A percentile compares a stretch with the other conserved stretches of the same genome.
phyloP scores from a whole-genome alignment of 2,888 invertebrate species.

The Eulithis testata region DNA sequence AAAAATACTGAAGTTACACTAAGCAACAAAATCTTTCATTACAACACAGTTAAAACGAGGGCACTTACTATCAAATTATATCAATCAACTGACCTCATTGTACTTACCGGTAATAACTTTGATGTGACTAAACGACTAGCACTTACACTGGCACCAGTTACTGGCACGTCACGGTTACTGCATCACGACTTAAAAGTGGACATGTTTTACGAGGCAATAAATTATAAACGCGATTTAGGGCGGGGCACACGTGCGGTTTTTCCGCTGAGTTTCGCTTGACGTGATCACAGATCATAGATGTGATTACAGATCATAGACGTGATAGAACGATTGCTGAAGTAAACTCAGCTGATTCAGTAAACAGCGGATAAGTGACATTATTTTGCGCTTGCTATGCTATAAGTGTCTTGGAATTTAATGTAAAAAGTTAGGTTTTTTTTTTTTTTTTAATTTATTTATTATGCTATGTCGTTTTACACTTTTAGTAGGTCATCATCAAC shows the following conservation, averaged over 20 bases:
- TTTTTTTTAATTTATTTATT: too few relatives aligned
- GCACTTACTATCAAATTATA: slow-evolving; percentile 18
- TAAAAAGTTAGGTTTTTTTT: too few relatives aligned
- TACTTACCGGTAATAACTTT: slow-evolving; percentile 16
- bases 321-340: background rate
- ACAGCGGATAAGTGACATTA: too few relatives aligned
- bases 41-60: slow-evolving; percentile 11
- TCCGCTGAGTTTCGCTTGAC: slow-evolving; percentile 21
- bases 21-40: slow-evolving; percentile 2
- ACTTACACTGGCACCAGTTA: slow-evolving; percentile 34
- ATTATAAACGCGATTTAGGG: slow-evolving; percentile 58
- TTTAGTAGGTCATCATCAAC: too few relatives aligned
- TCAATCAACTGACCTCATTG: slow-evolving; percentile 28
- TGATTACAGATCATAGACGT: too few relatives aligned
- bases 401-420: too few relatives aligned
- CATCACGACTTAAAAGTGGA: slow-evolving; percentile 65
- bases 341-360: background rate
- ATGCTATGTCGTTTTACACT: too few relatives aligned
- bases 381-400: too few relatives aligned
- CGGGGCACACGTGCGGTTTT: slow-evolving; percentile 12
- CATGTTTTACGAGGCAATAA: slow-evolving; percentile 71
- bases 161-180: slow-evolving; percentile 42
- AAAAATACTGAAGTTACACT: slow-evolving; percentile 1
- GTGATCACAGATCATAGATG: too few relatives aligned
- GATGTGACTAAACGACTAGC: slow-evolving; percentile 29